Evolutionary conservation across 2,113 vertebrate species (phyloP).

Genomic region (Natator depressus): DNA sequence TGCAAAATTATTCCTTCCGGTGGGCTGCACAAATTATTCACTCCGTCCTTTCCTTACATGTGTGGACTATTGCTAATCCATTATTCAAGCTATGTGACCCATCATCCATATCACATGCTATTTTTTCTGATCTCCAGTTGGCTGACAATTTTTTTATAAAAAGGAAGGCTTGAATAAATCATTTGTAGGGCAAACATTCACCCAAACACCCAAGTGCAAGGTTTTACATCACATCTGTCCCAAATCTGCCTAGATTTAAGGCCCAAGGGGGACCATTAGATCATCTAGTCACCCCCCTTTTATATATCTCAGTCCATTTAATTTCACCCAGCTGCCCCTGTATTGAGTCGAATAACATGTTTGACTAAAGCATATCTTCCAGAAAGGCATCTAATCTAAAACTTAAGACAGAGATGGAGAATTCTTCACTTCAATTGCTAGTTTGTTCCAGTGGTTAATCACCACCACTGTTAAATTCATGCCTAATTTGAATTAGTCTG

Average conservation of each 20-base stretch:
- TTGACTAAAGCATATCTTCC: not conserved
- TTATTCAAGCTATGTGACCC: not conserved
- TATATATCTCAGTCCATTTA: not conserved
- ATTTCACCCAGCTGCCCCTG: not conserved
- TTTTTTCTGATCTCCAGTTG: not conserved
- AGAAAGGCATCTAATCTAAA: not conserved
- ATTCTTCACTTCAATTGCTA: not conserved
- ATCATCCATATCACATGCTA: accelerated
- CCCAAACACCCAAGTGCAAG: not conserved
- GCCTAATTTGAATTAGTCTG: not conserved
- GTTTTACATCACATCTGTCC: not conserved
- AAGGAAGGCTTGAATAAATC: slow-evolving; percentile 16
- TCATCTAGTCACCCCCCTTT: not conserved
- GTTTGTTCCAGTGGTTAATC: not conserved
- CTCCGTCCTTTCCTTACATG: not conserved
- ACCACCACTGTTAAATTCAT: not conserved
- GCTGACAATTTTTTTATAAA: not conserved
- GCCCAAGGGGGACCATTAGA: not conserved
- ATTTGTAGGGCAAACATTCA: not conserved
- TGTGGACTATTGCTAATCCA: not conserved
- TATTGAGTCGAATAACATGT: not conserved
- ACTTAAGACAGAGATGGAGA: not conserved
- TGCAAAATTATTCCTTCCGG: slow-evolving; percentile 17
- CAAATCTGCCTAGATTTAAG: slow-evolving; percentile 24
- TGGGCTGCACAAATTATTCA: accelerated